A percentile compares a stretch with the other conserved stretches of the same genome.
These are phyloP conservation scores for Thamnophis elegans DNA, from an alignment of 2,797 vertebrate genomes.

Conservation along the genomic window DNA sequence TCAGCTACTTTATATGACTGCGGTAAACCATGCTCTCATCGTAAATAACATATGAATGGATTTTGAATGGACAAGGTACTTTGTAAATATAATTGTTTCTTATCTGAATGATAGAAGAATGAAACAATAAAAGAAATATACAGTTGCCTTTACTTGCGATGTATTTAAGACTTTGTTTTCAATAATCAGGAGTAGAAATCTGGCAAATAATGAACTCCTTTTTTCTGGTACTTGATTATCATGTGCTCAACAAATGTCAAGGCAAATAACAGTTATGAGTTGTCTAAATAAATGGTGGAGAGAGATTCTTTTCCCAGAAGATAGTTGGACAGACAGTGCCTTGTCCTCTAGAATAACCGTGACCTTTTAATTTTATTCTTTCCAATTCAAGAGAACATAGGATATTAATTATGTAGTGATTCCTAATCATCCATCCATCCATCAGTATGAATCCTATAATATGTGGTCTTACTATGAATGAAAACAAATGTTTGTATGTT, in stretches of 20 bases:
- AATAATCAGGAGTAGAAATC: not conserved
- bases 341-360: not conserved
- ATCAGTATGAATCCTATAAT: not conserved
- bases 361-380: not conserved
- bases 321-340: not conserved
- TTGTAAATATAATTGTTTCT: not conserved
- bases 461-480: not conserved
- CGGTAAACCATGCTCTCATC: not conserved
- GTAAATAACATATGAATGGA: not conserved
- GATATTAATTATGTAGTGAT: not conserved
- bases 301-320: not conserved
- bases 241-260: not conserved
- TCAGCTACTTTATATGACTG: not conserved
- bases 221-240: not conserved
- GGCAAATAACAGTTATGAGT: not conserved
- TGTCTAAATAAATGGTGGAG: not conserved
- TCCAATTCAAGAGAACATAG: not conserved
- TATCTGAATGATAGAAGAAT: not conserved
- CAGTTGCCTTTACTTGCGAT: not conserved
- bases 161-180: not conserved
- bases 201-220: not conserved
- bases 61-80: not conserved
- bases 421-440: not conserved
- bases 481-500: conserved; percentile 48
- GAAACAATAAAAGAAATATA: not conserved